Conservation (phyloP, 2,888 invertebrate genomes). For the Agelastica alni region DNA sequence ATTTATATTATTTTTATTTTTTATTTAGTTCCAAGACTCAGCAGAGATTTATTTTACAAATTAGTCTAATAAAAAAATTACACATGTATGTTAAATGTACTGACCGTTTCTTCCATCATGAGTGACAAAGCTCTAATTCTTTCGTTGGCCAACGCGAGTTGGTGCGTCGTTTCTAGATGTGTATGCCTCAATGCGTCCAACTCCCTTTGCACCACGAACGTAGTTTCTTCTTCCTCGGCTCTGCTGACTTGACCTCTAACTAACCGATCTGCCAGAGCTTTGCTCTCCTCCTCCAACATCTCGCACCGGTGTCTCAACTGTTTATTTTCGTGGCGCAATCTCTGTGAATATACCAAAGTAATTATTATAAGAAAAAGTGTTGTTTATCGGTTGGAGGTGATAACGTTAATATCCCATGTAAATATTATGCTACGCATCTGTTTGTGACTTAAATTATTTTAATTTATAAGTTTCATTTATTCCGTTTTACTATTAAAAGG, state of each 20-base stretch:
- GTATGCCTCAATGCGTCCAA: constrained; percentile 85
- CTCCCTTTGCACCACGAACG: constrained; percentile 82
- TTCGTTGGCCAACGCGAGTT: constrained; percentile 88
- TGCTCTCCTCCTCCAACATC: constrained; percentile 91
- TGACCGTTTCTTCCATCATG: constrained; percentile 74
- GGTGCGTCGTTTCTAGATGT: constrained; percentile 85
- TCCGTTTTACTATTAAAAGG: no score
- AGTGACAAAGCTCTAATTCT: constrained; percentile 84
- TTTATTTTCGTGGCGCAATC: constrained; percentile 91
- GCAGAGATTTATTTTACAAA: no score
- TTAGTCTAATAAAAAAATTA: neutral
- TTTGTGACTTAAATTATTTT: no score
- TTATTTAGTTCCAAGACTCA: no score
- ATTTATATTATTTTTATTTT: no score
- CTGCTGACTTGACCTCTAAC: constrained; percentile 92
- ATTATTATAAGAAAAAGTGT: no score
- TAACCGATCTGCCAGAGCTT: constrained; percentile 89
- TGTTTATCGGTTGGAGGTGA: no score
- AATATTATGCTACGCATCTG: no score
- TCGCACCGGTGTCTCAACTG: constrained; percentile 94
- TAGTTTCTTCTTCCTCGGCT: constrained; percentile 93
- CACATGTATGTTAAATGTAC: constrained; percentile 34
- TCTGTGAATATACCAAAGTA: constrained; percentile 52
- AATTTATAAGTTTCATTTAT: no score
- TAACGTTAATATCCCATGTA: no score